phyloP scores from a whole-genome alignment of 2,888 invertebrate species.

The Chirona hameri region DNA sequence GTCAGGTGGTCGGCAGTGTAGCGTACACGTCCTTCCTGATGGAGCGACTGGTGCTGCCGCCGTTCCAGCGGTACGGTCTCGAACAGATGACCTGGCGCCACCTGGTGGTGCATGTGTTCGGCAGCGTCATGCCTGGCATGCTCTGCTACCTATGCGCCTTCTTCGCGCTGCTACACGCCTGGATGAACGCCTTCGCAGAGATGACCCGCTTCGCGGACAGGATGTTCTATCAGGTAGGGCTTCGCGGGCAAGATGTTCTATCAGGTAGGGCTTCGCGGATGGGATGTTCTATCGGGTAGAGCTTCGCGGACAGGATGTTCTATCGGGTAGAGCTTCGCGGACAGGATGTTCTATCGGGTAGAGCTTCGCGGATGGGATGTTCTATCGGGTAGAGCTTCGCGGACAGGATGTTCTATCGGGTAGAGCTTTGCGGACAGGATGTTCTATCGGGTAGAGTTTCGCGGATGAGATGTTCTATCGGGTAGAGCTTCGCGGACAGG shows the following conservation, averaged over 20 bases:
- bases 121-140: slow-evolving; percentile 69
- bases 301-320: slow-evolving; percentile 81
- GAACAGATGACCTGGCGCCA: slow-evolving; percentile 40
- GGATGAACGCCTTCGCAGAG: slow-evolving; percentile 89
- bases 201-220: slow-evolving; percentile 81
- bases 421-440: slow-evolving; percentile 81
- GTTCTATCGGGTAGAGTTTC: slow-evolving; percentile 62
- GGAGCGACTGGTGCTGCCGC: slow-evolving; percentile 68
- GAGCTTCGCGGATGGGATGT: too few species aligned
- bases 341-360: neutral
- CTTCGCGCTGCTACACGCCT: slow-evolving; percentile 82
- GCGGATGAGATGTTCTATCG: neutral
- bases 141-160: slow-evolving; percentile 69
- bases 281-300: too few species aligned
- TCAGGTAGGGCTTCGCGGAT: slow-evolving; percentile 60
- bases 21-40: slow-evolving; percentile 77
- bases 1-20: slow-evolving; percentile 73
- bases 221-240: slow-evolving; percentile 65
- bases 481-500: slow-evolving; percentile 64
- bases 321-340: slow-evolving; percentile 55
- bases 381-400: too few species aligned
- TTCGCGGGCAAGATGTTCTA: neutral
- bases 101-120: slow-evolving; percentile 59
- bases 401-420: too few species aligned
- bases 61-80: slow-evolving; percentile 61